These are phyloP conservation scores for Sphaerophoria rueppellii DNA, from an alignment of 2,888 invertebrate species.

Conservation along the genomic window DNA sequence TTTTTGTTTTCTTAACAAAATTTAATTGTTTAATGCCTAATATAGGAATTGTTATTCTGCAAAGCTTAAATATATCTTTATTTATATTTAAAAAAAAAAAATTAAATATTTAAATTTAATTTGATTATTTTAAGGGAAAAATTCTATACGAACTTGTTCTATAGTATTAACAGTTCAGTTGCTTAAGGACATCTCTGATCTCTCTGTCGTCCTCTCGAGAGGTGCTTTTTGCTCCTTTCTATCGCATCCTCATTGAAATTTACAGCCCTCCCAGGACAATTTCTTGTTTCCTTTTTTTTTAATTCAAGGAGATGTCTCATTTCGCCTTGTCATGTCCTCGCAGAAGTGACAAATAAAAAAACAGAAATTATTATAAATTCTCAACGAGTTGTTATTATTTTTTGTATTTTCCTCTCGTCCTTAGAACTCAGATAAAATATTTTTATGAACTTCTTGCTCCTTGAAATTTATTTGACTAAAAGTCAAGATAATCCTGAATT, in stretches of 20 bases:
- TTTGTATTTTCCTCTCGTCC: not conserved
- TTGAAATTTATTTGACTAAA: not conserved
- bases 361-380: not conserved
- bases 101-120: too few species aligned
- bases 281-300: not conserved
- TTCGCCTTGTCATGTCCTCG: slow-evolving; percentile 12
- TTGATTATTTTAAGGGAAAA: not conserved
- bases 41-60: slow-evolving; percentile 49
- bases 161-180: slow-evolving; percentile 12
- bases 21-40: slow-evolving; percentile 47
- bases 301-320: slow-evolving; percentile 3
- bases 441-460: slow-evolving; percentile 20
- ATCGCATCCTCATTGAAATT: slow-evolving; percentile 3
- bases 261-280: slow-evolving; percentile 6
- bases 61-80: not conserved
- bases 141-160: slow-evolving; percentile 35
- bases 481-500: not conserved
- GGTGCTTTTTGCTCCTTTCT: slow-evolving; percentile 10
- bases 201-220: slow-evolving; percentile 5
- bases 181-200: slow-evolving; percentile 2
- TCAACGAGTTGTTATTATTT: slow-evolving; percentile 15
- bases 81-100: too few species aligned
- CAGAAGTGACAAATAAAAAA: not conserved
- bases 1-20: slow-evolving; percentile 5
- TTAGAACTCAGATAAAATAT: not conserved